Evolutionary conservation across 2,113 vertebrate species (phyloP), one percentile per base, ranked within the genome.

Genomic region (Rhinichthys klamathensis): DNA sequence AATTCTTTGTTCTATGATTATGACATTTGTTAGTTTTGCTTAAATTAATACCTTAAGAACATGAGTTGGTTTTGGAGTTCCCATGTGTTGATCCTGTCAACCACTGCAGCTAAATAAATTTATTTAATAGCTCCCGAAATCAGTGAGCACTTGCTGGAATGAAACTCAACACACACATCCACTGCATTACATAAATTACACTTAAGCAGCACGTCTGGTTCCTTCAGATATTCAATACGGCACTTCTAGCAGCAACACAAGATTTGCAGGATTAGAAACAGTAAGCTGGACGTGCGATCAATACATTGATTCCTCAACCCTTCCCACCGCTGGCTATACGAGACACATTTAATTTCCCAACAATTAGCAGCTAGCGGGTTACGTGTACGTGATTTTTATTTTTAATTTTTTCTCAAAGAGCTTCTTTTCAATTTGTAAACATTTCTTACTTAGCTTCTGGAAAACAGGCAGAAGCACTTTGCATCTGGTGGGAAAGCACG

Each of bases 281-380:
- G 91, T 91, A 93, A 92, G 88, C 90, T 86, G 25, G 82, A 86
- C 89, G 84, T 81, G 84, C 91, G 86, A 85, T 93, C 92, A 67
- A 94, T 92, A 89, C 93, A 95, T 95, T 87, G 93, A 95, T 95
- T 91, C 35, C 41, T 85, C 81, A 83, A 70, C 27, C 67, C 65
- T 72, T 83, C 81, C 67, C 67, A 83, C 46, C 83, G 77, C 88
- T 89, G 91, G 91, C 90, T 87, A n/a, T n/a, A 88, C 92, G 91
- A 94, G 91, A 90, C 90, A 91, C 92, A 93, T 95, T 95, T 91
- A 92, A 94, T 94, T 95, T 95, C 94, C 90, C 93, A 92, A 90
- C 93, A 94, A 92, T 95, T 93, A 93, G 88, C 89, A 92, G 1
- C 84, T 92, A 89, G 91, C 92, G 90, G 89, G 21, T 44, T 25